phyloP scores from a whole-genome alignment of 1,140 invertebrate species.

The Bombus vancouverensis region DNA sequence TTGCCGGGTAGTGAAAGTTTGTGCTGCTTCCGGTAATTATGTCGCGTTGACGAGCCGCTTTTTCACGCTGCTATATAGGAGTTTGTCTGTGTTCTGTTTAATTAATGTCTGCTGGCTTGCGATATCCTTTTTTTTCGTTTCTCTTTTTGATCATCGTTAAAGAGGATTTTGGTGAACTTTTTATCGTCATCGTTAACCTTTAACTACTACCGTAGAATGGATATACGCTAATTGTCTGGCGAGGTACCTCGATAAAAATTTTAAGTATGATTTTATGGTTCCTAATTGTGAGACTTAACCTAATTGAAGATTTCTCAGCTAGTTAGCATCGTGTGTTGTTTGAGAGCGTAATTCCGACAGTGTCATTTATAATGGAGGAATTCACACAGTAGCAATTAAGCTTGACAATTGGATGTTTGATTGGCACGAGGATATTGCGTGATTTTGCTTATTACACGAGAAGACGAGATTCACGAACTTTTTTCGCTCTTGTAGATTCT shows the following conservation, averaged over 20 bases:
- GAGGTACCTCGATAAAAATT: background rate
- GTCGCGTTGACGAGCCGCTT: constrained; percentile 23
- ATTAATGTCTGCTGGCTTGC: constrained; percentile 22
- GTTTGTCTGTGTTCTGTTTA: background rate
- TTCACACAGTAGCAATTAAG: background rate
- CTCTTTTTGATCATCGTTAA: background rate
- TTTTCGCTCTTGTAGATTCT: background rate
- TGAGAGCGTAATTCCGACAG: background rate
- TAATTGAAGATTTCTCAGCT: background rate
- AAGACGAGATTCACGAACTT: no score
- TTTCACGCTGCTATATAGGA: background rate
- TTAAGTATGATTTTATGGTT: background rate
- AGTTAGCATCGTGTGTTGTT: background rate
- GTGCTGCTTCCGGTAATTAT: constrained; percentile 44
- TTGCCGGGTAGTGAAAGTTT: constrained; percentile 32
- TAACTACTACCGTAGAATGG: background rate
- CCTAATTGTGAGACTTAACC: background rate
- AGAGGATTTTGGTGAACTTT: background rate
- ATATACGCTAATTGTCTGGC: background rate
- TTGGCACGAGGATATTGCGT: background rate
- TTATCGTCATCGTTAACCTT: background rate
- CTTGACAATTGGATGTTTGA: background rate
- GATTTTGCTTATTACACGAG: background rate
- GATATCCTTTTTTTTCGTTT: background rate
- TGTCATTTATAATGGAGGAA: background rate